phyloP scores from a whole-genome alignment of 2,113 vertebrate genomes.

The Anguilla japonica region DNA sequence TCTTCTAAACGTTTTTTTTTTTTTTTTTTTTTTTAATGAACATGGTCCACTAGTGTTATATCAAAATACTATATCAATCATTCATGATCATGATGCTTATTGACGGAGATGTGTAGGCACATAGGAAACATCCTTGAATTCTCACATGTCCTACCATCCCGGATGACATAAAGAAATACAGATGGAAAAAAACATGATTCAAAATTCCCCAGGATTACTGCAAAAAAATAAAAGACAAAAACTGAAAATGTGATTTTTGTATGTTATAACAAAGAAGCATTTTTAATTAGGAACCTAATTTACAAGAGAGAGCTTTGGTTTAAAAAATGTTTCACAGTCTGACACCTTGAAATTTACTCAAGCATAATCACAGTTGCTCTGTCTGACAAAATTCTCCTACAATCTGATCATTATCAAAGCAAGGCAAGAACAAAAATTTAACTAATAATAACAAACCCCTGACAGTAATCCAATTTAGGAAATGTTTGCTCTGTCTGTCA shows the following conservation, averaged over 20 bases:
- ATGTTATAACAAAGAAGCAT: not conserved
- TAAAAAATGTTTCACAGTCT: not conserved
- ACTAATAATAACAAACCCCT: constrained; percentile 9
- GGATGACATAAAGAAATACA: not conserved
- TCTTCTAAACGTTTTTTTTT: too few species aligned
- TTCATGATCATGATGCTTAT: too few species aligned
- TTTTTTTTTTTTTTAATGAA: too few species aligned
- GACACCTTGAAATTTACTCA: constrained; percentile 14
- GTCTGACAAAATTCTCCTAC: not conserved
- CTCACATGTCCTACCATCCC: not conserved
- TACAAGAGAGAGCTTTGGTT: not conserved
- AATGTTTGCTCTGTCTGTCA: constrained; percentile 25
- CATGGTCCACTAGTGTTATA: too few species aligned
- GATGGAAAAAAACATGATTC: not conserved
- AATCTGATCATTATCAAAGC: constrained; percentile 12
- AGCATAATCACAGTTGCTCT: constrained; percentile 15
- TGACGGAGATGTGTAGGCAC: not conserved
- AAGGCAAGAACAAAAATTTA: constrained; percentile 1
- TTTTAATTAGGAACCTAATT: not conserved
- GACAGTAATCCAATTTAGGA: constrained; percentile 18
- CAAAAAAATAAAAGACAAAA: not conserved
- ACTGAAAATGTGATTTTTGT: not conserved
- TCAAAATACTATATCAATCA: too few species aligned
- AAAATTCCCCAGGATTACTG: too few species aligned
- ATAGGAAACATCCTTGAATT: not conserved